Percentiles rank a stretch among this genome's conserved stretches.
These are phyloP conservation scores for Cyclura pinguis DNA, from an alignment of 2,797 vertebrate species.

Conservation along the genomic window DNA sequence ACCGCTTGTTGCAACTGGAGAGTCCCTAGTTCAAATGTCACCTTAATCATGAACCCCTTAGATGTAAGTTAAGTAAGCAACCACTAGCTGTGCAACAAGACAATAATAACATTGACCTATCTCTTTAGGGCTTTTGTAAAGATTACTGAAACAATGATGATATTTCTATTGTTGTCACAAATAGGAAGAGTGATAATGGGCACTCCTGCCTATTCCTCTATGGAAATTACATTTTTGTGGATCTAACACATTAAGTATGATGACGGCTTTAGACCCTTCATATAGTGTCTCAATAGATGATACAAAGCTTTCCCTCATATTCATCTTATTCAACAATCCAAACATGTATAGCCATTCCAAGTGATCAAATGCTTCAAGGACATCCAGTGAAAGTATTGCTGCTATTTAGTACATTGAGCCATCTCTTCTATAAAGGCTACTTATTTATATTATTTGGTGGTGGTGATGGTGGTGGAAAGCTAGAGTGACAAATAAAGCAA, in stretches of 20 bases:
- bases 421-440: neutral
- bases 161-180: neutral
- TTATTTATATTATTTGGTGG: neutral
- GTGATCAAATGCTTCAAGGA: too few relatives aligned
- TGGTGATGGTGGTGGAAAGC: slow-evolving; percentile 29
- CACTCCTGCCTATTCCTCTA: neutral
- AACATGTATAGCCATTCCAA: too few relatives aligned
- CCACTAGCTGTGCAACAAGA: neutral
- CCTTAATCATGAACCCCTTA: neutral
- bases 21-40: neutral
- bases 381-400: too few relatives aligned
- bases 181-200: too few relatives aligned
- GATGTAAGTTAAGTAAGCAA: neutral
- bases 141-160: neutral
- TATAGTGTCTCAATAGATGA: too few relatives aligned
- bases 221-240: neutral
- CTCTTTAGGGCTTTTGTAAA: neutral
- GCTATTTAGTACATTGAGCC: neutral
- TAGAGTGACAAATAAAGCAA: slow-evolving; percentile 42
- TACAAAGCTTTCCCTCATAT: too few relatives aligned
- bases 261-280: too few relatives aligned
- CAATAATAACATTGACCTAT: neutral
- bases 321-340: too few relatives aligned
- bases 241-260: too few relatives aligned
- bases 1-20: neutral